Conservation (phyloP, 2,113 vertebrate species). For the Chionodraco myersi region DNA sequence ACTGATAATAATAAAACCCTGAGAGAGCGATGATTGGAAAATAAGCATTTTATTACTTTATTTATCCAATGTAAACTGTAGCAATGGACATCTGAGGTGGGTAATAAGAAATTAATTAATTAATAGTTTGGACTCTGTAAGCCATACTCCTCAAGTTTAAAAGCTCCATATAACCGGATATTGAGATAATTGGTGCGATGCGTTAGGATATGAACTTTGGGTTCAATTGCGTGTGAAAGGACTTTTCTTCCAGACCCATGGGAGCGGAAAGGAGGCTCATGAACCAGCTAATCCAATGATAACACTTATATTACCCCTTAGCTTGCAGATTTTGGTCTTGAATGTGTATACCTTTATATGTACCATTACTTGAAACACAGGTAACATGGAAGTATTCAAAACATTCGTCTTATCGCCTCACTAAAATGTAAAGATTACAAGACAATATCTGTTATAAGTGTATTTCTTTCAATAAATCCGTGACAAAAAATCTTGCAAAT, state of each 20-base stretch:
- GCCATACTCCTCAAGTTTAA: slow-evolving; percentile 21
- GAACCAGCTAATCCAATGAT: slow-evolving; percentile 74
- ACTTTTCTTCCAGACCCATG: slow-evolving; percentile 66
- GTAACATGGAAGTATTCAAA: slow-evolving; percentile 7
- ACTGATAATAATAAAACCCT: no score
- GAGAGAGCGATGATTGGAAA: not conserved
- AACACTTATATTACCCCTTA: slow-evolving; percentile 66
- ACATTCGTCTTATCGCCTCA: slow-evolving; percentile 15
- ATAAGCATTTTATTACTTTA: not conserved
- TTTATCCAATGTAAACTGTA: not conserved
- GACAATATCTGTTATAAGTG: not conserved
- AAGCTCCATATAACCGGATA: slow-evolving; percentile 47
- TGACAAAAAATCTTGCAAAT: not conserved
- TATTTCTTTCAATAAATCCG: slow-evolving; percentile 1
- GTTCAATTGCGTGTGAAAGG: slow-evolving; percentile 67
- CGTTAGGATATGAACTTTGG: slow-evolving; percentile 66
- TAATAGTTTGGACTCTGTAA: slow-evolving; percentile 21
- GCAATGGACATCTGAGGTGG: not conserved
- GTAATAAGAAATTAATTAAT: not conserved
- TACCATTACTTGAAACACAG: not conserved
- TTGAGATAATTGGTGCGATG: slow-evolving; percentile 54
- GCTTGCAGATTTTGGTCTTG: slow-evolving; percentile 56
- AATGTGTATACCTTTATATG: slow-evolving; percentile 17
- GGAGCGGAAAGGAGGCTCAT: slow-evolving; percentile 66
- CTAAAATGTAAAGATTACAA: slow-evolving; percentile 7